phyloP scores from a whole-genome alignment of 1,140 invertebrate genomes.

The Drosophila miranda region DNA sequence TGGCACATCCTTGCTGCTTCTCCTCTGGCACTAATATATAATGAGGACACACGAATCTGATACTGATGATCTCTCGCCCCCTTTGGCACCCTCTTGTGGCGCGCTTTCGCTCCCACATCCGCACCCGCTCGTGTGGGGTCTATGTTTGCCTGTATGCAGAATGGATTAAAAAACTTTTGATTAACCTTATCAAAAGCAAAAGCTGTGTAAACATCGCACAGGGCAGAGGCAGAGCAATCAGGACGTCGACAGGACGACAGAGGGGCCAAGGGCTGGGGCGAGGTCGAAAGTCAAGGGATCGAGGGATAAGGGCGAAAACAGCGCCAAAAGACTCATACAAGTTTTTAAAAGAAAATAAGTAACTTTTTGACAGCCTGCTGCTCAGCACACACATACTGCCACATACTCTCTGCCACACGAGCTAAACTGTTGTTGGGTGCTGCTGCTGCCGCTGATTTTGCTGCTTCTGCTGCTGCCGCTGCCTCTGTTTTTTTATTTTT shows the following conservation, averaged over 20 bases:
- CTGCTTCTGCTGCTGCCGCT: conserved; percentile 3
- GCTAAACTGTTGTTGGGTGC: conserved; percentile 55
- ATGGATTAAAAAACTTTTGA: conserved; percentile 82
- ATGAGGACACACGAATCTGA: conserved; percentile 75
- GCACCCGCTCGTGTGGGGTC: conserved; percentile 28
- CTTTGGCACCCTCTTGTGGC: conserved; percentile 7
- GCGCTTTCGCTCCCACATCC: neutral
- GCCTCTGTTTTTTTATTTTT: conserved; percentile 19
- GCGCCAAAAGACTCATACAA: conserved; percentile 72
- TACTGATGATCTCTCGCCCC: conserved; percentile 51
- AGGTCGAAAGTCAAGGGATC: conserved; percentile 14
- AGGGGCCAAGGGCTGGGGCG: neutral
- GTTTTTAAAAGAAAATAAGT: conserved; percentile 81
- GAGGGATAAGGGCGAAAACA: conserved; percentile 11
- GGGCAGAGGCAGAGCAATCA: conserved; percentile 59
- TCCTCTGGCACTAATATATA: conserved; percentile 53
- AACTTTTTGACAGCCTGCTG: conserved; percentile 76
- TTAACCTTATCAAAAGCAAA: conserved; percentile 82
- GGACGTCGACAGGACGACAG: conserved; percentile 24
- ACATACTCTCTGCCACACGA: conserved; percentile 20
- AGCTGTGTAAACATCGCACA: conserved; percentile 74
- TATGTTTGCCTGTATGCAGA: conserved; percentile 78
- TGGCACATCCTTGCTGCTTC: conserved; percentile 3
- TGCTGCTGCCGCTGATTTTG: neutral
- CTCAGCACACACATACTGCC: conserved; percentile 44